These are phyloP conservation scores for Oxygymnocypris stewartii DNA, from an alignment of 2,113 vertebrate species.

Conservation along the genomic window DNA sequence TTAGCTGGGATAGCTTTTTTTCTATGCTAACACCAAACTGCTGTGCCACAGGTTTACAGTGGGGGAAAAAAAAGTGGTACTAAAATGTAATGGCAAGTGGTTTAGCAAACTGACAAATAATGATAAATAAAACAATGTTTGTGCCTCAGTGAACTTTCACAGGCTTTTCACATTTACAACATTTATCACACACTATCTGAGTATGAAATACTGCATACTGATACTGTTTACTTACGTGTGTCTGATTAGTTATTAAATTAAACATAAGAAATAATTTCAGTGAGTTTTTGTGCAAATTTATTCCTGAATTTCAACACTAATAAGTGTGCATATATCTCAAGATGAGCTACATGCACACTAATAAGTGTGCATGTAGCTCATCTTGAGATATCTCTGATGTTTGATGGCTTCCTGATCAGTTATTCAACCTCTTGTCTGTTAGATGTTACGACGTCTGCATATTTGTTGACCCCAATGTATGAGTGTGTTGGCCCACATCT, in stretches of 20 bases:
- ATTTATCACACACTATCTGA: not conserved
- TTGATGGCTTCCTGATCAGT: not conserved
- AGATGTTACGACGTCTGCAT: not conserved
- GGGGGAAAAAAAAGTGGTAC: too few relatives aligned
- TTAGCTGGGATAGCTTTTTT: not conserved
- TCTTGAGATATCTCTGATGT: not conserved
- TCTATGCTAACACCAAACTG: not conserved
- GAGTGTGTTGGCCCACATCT: not conserved
- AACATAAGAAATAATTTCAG: not conserved
- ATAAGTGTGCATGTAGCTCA: not conserved
- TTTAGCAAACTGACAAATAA: not conserved
- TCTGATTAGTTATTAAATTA: not conserved
- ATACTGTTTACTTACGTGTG: not conserved
- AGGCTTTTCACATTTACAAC: not conserved
- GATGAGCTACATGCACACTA: too few relatives aligned
- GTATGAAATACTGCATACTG: not conserved
- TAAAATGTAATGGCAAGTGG: not conserved
- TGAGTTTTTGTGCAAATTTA: not conserved
- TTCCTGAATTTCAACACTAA: not conserved
- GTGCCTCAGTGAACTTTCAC: not conserved
- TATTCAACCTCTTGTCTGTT: not conserved
- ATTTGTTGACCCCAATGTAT: not conserved
- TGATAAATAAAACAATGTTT: not conserved
- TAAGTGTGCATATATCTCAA: too few relatives aligned
- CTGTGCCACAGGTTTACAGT: not conserved